Evolutionary conservation across 1,140 invertebrate genomes (phyloP).

Genomic region (Zeugodacus cucurbitae): DNA sequence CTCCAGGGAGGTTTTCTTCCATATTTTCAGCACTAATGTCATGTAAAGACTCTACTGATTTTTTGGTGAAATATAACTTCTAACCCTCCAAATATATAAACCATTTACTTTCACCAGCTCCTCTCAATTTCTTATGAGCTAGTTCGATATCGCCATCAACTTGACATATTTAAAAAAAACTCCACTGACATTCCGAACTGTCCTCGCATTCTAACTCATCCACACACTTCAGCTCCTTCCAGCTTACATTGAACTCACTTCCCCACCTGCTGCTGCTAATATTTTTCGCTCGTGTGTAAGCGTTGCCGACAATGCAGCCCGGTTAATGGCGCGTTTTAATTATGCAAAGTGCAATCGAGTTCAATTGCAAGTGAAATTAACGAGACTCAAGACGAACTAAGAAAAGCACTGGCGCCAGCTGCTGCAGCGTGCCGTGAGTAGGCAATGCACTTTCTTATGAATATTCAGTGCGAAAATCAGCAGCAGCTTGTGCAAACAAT

Average conservation of each 20-base stretch:
- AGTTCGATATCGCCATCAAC: too few relatives aligned
- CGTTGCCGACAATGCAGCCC: neutral
- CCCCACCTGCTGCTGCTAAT: neutral
- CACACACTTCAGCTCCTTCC: too few relatives aligned
- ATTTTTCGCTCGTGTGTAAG: neutral
- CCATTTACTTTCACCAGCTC: too few relatives aligned
- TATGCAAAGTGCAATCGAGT: constrained; percentile 39
- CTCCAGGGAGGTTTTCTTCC: too few relatives aligned
- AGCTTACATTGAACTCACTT: neutral
- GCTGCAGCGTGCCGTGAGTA: neutral
- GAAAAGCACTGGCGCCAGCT: neutral
- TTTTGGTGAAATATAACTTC: too few relatives aligned
- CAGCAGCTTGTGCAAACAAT: constrained; percentile 10
- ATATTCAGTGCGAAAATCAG: constrained; percentile 18
- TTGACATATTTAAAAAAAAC: too few relatives aligned
- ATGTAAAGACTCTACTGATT: too few relatives aligned
- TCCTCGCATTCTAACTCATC: too few relatives aligned
- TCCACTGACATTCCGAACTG: too few relatives aligned
- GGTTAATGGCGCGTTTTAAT: constrained; percentile 36
- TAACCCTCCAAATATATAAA: too few relatives aligned
- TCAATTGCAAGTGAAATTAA: constrained; percentile 37
- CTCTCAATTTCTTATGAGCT: too few relatives aligned
- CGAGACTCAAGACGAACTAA: constrained; percentile 4
- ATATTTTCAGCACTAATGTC: too few relatives aligned
- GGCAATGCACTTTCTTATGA: constrained; percentile 3